Evolutionary conservation across 2,113 vertebrate genomes (phyloP), one percentile per base, ranked within the genome.

Genomic region (Cathartes aura): DNA sequence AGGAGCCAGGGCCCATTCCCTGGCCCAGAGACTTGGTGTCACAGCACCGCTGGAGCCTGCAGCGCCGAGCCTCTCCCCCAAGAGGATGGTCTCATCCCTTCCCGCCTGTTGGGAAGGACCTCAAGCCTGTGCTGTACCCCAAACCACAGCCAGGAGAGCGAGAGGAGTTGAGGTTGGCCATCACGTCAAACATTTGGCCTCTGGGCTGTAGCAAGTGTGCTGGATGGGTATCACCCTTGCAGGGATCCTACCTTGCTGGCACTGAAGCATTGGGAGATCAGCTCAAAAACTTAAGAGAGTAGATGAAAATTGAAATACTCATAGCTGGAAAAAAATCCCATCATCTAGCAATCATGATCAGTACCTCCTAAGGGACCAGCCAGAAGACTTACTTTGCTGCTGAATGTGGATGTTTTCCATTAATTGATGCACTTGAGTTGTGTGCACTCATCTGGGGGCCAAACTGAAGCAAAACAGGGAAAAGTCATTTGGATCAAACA

Each of bases 401-500:
- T 81, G 62, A 67, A 76, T 27, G 43, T 71, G 79, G 52, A 81
- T 91, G 8, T n/a, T 89, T 91, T 80, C 87, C 27, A 50, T 74
- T 80, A 87, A 73, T 71, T 64, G 71, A 90, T 92, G 52, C 36
- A 45, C 73, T 89, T 87, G n/a, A 81, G 38, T 56, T 71, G 32
- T 71, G n/a, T 76, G 75, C 62, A 62, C 42, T 76, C 86, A 81
- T 42, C 23, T 50, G 34, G 36, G 38, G 79, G 63, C 72, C 63
- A 93, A 59, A 86, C 50, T 59, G 67, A 74, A 92, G 78, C 50
- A 92, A 93, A 90, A 79, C 13, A 70, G 38, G 15, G 32, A 59
- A 72, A 85, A 87, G n/a, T 80, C 27, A 74, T 88, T 86, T 94
- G 82, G 58, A 83, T 92, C 56, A 89, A 87, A 89, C 12, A 83